Conservation (phyloP, 2,888 invertebrate species). For the Artemia sinica region DNA sequence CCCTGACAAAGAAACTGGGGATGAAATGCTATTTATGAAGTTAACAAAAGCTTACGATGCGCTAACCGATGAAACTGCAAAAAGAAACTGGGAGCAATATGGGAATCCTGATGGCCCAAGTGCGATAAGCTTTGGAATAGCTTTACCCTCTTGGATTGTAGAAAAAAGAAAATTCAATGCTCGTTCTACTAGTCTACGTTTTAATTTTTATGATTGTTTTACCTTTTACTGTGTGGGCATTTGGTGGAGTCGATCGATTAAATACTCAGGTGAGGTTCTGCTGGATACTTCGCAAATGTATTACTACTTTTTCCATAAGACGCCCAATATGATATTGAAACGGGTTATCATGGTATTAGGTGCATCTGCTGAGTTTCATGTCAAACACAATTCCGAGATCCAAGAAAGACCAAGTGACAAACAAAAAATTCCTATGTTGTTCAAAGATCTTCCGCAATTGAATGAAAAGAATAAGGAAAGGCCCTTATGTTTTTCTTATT, state of each 20-base stretch:
- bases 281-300: slow-evolving; percentile 93
- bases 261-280: slow-evolving; percentile 89
- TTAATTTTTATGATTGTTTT: slow-evolving; percentile 94
- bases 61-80: slow-evolving; percentile 88
- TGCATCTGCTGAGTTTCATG: slow-evolving; percentile 90
- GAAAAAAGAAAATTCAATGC: slow-evolving; percentile 97
- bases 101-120: slow-evolving; percentile 99
- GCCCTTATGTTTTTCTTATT: slow-evolving; percentile 79
- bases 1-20: slow-evolving; percentile 93
- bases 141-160: slow-evolving; percentile 97
- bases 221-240: slow-evolving; percentile 68
- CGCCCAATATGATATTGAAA: slow-evolving; percentile 84
- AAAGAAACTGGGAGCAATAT: slow-evolving; percentile 95
- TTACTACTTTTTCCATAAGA: slow-evolving; percentile 86
- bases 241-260: slow-evolving; percentile 98
- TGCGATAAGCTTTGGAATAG: slow-evolving; percentile 98
- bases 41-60: slow-evolving; percentile 77
- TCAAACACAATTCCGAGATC: slow-evolving; percentile 82
- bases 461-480: slow-evolving; percentile 91
- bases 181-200: slow-evolving; percentile 81
- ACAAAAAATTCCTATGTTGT: slow-evolving; percentile 75
- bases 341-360: slow-evolving; percentile 90
- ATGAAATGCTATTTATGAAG: slow-evolving; percentile 92
- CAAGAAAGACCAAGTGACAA: slow-evolving; percentile 80
- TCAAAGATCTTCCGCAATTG: slow-evolving; percentile 73